Conservation (phyloP, 1,140 invertebrate species). For the Linepithema humile region DNA sequence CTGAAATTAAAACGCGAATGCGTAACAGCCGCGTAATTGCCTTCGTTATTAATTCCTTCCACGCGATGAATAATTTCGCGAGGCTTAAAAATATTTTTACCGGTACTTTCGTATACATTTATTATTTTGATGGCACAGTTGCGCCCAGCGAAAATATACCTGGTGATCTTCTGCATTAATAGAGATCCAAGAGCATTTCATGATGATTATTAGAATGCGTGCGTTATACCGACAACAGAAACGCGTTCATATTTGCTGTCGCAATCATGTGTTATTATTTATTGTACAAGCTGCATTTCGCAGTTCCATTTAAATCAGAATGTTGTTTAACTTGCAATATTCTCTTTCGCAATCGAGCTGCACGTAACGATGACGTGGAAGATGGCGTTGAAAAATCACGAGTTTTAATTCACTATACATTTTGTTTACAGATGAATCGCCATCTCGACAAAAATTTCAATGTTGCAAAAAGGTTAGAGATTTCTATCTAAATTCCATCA, state of each 20-base stretch:
- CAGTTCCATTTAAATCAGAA: neutral
- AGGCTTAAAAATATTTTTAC: constrained; percentile 35
- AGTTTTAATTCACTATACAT: neutral
- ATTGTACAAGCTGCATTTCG: neutral
- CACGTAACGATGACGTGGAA: neutral
- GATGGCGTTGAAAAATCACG: neutral
- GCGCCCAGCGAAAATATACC: neutral
- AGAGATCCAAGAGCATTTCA: neutral
- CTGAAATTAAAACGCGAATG: constrained; percentile 41
- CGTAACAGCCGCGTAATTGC: constrained; percentile 8
- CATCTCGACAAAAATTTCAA: too few species aligned
- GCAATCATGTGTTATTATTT: neutral
- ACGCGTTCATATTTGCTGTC: neutral
- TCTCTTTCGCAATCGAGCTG: neutral
- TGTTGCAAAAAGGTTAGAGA: neutral
- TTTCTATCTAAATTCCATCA: too few species aligned
- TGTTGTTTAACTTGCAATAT: neutral
- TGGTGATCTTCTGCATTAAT: constrained; percentile 1
- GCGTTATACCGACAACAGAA: neutral
- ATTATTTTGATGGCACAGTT: neutral
- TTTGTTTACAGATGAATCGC: neutral
- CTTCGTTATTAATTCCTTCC: constrained; percentile 42
- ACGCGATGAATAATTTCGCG: constrained; percentile 36
- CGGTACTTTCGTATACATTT: neutral
- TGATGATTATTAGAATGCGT: neutral